These are phyloP conservation scores for Psittacula echo DNA, from an alignment of 2,797 vertebrate species.

Conservation along the genomic window DNA sequence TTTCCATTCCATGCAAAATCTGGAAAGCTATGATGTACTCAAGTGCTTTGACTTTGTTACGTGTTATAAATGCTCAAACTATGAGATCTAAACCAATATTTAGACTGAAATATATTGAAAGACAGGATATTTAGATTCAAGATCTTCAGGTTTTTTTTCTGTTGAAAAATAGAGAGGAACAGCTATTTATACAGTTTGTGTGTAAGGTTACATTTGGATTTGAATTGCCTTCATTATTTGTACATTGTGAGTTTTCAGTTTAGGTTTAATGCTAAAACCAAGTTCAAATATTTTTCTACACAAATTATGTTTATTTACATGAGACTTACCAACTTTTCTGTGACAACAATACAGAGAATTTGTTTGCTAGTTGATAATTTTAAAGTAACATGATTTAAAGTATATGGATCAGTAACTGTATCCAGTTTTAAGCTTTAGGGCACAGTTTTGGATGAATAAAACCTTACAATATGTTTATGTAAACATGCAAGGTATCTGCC, in stretches of 20 bases:
- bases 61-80: not conserved
- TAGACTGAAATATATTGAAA: not conserved
- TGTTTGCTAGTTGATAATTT: not conserved
- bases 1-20: not conserved
- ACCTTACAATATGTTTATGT: not conserved
- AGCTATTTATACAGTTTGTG: not conserved
- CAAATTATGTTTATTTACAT: not conserved
- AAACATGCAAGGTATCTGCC: not conserved
- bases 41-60: not conserved
- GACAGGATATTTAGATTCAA: constrained; percentile 26
- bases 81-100: constrained; percentile 7
- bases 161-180: not conserved
- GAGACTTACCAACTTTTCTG: not conserved
- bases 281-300: not conserved
- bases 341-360: not conserved
- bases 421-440: not conserved
- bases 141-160: not conserved
- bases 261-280: not conserved
- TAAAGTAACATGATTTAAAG: not conserved
- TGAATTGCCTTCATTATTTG: not conserved
- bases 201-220: not conserved
- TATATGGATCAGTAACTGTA: not conserved
- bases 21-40: not conserved
- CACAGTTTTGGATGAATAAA: not conserved
- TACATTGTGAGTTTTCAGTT: not conserved